phyloP scores from a whole-genome alignment of 1,140 invertebrate species.

The Portunus trituberculatus region DNA sequence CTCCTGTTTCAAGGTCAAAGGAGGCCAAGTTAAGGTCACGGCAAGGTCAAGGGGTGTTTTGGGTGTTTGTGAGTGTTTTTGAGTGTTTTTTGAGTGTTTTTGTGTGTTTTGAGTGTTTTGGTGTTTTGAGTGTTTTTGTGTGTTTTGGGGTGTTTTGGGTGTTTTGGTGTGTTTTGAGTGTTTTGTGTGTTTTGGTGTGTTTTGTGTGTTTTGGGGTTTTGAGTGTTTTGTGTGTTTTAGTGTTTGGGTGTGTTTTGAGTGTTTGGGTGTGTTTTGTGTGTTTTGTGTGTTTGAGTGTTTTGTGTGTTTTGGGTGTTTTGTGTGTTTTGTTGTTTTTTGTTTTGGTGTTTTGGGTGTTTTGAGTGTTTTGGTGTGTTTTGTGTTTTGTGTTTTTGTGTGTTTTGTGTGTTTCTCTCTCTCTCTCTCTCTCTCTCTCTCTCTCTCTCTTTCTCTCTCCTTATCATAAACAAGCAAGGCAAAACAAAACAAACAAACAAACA shows the following conservation, averaged over 20 bases:
- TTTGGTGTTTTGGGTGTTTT: neutral
- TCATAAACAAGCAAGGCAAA: neutral
- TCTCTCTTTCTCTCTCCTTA: no score
- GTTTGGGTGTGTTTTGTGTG: neutral
- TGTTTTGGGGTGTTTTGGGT: neutral
- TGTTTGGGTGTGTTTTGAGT: neutral
- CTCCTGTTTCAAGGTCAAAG: slow-evolving; percentile 60
- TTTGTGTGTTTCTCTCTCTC: no score
- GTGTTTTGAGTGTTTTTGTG: neutral
- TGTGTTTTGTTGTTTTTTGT: neutral
- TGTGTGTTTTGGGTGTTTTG: no score
- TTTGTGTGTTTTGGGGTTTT: neutral
- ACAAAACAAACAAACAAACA: no score
- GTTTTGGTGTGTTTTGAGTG: neutral
- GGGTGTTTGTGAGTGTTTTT: neutral
- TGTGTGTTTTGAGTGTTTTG: neutral
- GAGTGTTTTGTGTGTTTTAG: neutral
- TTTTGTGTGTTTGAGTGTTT: no score
- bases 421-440: no score
- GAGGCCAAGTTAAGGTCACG: no score
- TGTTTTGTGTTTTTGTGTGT: neutral
- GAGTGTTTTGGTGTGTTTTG: neutral
- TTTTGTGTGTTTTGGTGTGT: neutral
- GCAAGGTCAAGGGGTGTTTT: neutral
- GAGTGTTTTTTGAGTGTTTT: neutral